Evolutionary conservation across 2,888 invertebrate genomes (phyloP).

Genomic region (Apamea monoglypha): DNA sequence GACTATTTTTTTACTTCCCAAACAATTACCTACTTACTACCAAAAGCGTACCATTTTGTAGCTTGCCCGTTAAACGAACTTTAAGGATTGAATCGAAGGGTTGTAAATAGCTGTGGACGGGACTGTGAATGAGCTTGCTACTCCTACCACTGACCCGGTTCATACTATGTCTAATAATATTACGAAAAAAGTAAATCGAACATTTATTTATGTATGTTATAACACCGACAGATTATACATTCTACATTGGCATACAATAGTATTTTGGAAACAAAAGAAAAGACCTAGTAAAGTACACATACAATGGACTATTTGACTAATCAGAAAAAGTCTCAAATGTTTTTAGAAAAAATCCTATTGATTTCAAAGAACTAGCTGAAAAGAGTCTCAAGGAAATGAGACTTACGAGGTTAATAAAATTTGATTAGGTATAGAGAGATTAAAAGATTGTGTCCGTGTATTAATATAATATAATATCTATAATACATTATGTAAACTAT

Average conservation of each 20-base stretch:
- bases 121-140: too few species aligned
- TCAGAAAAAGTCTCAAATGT: background rate
- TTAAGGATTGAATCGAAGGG: too few species aligned
- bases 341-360: background rate
- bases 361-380: background rate
- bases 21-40: too few species aligned
- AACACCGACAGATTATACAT: background rate
- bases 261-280: background rate
- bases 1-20: too few species aligned
- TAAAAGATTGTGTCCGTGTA: background rate
- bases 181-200: background rate
- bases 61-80: too few species aligned
- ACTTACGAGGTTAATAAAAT: background rate
- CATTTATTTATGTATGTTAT: background rate
- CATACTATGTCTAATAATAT: too few species aligned
- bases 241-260: background rate
- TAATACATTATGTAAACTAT: background rate
- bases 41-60: too few species aligned
- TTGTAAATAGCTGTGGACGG: too few species aligned
- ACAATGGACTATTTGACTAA: background rate
- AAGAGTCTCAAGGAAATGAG: background rate
- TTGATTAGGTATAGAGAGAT: background rate
- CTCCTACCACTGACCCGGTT: too few species aligned
- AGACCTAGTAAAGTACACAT: background rate
- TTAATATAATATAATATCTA: background rate